Percentiles rank a stretch among this genome's conserved stretches.
Conservation (phyloP, 2,888 invertebrate species). For the Didymodactylos carnosus region DNA sequence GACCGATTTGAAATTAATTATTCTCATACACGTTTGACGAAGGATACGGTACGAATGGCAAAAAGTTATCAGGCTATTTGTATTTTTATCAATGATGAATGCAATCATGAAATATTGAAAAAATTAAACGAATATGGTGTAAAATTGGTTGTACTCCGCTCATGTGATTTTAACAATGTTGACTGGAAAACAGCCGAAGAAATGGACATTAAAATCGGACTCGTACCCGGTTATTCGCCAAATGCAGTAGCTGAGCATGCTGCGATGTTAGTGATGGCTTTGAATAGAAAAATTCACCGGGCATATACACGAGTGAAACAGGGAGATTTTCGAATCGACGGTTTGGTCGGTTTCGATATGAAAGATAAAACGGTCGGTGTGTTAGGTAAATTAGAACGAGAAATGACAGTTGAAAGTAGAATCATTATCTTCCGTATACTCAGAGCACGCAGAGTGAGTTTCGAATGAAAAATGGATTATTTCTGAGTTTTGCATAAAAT, state of each 20-base stretch:
- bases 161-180: slow-evolving; percentile 11
- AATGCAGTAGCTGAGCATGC: slow-evolving; percentile 6
- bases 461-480: no score
- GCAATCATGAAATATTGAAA: neutral
- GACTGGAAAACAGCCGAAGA: slow-evolving; percentile 2
- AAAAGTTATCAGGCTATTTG: neutral
- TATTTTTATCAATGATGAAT: slow-evolving; percentile 9
- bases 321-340: slow-evolving; percentile 1
- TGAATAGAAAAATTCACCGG: neutral
- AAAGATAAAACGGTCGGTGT: slow-evolving; percentile 12
- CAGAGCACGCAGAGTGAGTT: no score
- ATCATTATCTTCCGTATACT: no score
- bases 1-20: neutral
- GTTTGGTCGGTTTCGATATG: slow-evolving; percentile 12
- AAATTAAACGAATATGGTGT: neutral
- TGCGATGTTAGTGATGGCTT: neutral
- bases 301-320: slow-evolving; percentile 3
- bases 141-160: slow-evolving; percentile 4
- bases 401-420: no score
- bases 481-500: no score
- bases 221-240: slow-evolving; percentile 9
- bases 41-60: slow-evolving; percentile 3
- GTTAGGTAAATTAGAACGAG: neutral
- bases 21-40: neutral
- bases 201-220: neutral